These are phyloP conservation scores for Mixornis gularis DNA, from an alignment of 2,113 vertebrate genomes.

Conservation along the genomic window DNA sequence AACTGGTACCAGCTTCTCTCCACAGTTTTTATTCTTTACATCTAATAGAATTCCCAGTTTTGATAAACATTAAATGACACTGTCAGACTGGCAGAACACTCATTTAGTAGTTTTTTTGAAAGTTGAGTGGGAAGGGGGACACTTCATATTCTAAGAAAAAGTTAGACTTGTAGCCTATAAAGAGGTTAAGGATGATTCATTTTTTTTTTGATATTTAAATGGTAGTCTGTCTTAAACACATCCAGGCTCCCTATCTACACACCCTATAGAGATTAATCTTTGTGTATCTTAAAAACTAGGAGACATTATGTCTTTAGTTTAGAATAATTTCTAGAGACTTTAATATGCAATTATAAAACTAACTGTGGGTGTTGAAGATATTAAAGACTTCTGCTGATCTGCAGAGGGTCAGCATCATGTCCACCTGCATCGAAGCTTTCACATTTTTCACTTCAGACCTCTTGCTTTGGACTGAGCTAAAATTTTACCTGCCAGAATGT, in stretches of 20 bases:
- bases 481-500: not conserved
- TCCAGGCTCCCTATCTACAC: not conserved
- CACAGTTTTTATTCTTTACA: not conserved
- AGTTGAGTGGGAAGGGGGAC: not conserved
- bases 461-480: not conserved
- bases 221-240: not conserved
- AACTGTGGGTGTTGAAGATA: not conserved
- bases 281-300: not conserved
- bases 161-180: not conserved
- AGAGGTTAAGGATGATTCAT: not conserved
- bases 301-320: not conserved
- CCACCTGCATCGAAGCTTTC: not conserved
- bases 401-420: not conserved
- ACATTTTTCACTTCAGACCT: not conserved
- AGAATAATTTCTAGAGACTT: not conserved
- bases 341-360: not conserved
- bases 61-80: not conserved
- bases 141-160: not conserved
- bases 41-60: not conserved
- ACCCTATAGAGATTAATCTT: not conserved
- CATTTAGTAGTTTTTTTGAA: not conserved
- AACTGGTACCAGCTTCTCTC: not conserved
- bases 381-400: not conserved
- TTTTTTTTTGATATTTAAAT: not conserved
- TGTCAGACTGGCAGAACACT: not conserved